Evolutionary conservation across 2,888 invertebrate species (phyloP).

Genomic region (Thera obeliscata): DNA sequence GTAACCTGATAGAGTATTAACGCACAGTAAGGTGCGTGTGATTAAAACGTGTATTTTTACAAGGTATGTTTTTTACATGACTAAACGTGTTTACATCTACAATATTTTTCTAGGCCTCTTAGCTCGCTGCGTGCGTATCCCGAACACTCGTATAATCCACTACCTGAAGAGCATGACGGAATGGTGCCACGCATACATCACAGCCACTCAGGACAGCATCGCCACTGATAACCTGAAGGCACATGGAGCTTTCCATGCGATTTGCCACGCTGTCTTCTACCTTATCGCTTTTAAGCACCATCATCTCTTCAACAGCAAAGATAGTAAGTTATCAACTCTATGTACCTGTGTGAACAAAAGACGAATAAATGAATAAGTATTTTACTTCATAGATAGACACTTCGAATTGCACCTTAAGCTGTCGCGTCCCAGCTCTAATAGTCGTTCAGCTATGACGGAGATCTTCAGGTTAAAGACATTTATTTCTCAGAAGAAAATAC

Average conservation of each 20-base stretch:
- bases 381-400: too few species aligned
- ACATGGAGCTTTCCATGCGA: constrained; percentile 95
- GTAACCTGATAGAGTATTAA: too few species aligned
- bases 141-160: constrained; percentile 67
- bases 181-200: constrained; percentile 94
- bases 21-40: too few species aligned
- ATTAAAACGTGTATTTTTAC: too few species aligned
- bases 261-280: constrained; percentile 97
- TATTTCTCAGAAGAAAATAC: too few species aligned
- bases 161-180: constrained; percentile 88
- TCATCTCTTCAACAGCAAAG: constrained; percentile 90
- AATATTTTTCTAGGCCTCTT: constrained; percentile 58
- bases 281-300: constrained; percentile 95
- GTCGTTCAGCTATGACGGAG: too few species aligned
- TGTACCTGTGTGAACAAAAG: too few species aligned
- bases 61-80: too few species aligned
- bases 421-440: too few species aligned
- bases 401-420: too few species aligned
- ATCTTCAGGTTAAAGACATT: too few species aligned
- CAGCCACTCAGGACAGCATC: constrained; percentile 83
- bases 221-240: constrained; percentile 79
- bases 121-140: constrained; percentile 72
- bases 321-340: constrained; percentile 84
- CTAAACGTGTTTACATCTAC: not conserved
- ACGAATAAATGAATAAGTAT: too few species aligned